Evolutionary conservation across 2,113 vertebrate genomes (phyloP).

Genomic region (Callospermophilus lateralis): DNA sequence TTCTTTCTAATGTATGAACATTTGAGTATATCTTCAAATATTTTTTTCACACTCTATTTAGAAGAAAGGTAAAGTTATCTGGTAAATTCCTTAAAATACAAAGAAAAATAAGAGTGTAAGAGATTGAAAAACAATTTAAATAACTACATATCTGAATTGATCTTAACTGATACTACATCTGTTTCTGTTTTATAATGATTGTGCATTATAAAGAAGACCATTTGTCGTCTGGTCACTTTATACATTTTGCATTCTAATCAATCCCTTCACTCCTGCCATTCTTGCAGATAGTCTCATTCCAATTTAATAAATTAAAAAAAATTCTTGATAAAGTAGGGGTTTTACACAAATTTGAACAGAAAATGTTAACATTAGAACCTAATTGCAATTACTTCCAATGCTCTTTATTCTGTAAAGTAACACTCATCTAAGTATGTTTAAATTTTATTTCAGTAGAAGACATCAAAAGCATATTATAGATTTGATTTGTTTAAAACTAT

Average conservation of each 20-base stretch:
- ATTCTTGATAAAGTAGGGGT: background rate
- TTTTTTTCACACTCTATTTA: background rate
- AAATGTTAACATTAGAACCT: background rate
- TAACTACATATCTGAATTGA: conserved; percentile 30
- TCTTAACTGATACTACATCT: background rate
- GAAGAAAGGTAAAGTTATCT: background rate
- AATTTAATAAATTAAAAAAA: background rate
- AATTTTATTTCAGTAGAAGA: conserved; percentile 19
- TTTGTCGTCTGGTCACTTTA: background rate
- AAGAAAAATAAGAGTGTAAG: background rate
- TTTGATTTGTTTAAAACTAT: conserved; percentile 43
- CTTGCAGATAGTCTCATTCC: background rate
- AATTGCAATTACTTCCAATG: background rate
- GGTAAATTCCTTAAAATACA: background rate
- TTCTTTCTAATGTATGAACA: background rate
- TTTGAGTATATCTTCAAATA: background rate
- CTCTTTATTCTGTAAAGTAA: background rate
- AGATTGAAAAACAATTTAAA: background rate
- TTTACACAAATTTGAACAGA: background rate
- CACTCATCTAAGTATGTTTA: background rate
- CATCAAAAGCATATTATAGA: background rate
- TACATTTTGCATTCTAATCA: background rate
- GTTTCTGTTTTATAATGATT: background rate
- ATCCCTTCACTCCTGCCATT: background rate
- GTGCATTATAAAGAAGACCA: background rate